Percentiles rank a stretch among this genome's conserved stretches.
phyloP scores from a whole-genome alignment of 2,113 vertebrate species.

The Prunella himalayana region DNA sequence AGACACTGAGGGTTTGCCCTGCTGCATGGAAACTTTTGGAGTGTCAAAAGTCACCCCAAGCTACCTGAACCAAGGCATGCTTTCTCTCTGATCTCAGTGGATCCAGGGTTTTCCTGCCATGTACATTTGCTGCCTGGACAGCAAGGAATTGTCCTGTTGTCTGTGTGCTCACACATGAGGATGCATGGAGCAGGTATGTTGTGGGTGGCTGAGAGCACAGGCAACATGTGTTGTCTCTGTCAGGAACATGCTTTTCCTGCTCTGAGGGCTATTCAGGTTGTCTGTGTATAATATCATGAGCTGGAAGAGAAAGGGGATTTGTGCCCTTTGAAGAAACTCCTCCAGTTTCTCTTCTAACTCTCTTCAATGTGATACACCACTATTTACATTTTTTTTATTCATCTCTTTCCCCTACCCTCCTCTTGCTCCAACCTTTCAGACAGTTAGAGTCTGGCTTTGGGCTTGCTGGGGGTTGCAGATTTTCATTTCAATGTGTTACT shows the following conservation, averaged over 20 bases:
- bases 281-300: neutral
- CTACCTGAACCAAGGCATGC: accelerated
- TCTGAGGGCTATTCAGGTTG: neutral
- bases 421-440: neutral
- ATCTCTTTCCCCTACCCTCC: neutral
- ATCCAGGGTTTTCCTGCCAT: neutral
- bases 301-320: neutral
- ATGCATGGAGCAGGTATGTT: neutral
- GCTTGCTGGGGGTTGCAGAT: neutral
- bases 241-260: slow-evolving; percentile 21
- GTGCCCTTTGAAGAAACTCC: neutral
- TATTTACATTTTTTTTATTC: neutral
- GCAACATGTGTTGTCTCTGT: neutral
- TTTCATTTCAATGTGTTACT: neutral
- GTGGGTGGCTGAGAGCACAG: neutral
- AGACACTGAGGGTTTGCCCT: neutral
- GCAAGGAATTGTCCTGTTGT: neutral
- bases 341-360: neutral
- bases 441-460: neutral
- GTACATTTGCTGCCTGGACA: neutral
- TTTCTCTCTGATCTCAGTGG: neutral
- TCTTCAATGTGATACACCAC: neutral
- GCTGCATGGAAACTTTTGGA: neutral
- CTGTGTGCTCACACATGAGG: neutral
- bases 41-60: neutral